Evolutionary conservation across 2,797 vertebrate genomes (phyloP), one percentile per base, ranked within the genome.

Genomic region (Meriones psammophilus): DNA sequence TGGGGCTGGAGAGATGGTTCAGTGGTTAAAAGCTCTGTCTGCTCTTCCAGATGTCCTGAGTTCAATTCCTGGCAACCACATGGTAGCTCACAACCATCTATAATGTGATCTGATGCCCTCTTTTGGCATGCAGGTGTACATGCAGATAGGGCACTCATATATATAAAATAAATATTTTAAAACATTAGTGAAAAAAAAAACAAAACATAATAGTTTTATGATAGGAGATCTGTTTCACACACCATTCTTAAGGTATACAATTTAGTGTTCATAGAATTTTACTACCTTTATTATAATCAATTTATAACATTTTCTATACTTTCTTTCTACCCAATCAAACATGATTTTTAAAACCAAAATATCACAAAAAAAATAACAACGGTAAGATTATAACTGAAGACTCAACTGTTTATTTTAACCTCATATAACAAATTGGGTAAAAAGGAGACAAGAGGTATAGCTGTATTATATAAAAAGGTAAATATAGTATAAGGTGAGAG

Each of bases 251-350:
- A 92, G 76, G 26, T 33, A 14, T 78, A 60, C 0, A 73, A 8
- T 42, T 94, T 9, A 73, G 22, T 86, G 39, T 78, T 77, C 79
- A 58, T 46, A 95, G 24, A 93, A 66, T 77, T 74, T 10, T 54
- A 36, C 12, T 54, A 0, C 86, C 77, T 28, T 79, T 13, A 26
- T 12, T 22, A 17, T 3, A 56, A 14, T 89, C 46, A 56, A 7
- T 81, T 85, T 93, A 68, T 66, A 81, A 74, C 14, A 90, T 95
- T 92, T 92, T 85, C 22, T 73, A 22, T 8, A 66, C 4, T 12
- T 30, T 5, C 4, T 12, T 30, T 5, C 7, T 5, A 2, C n/a
- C 0, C 5, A 5, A 50, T 8, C 42, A 77, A 46, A 78, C 56
- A 54, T 24, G 33, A 58, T 26, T 60, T 39, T 24, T 39, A 36